Evolutionary conservation across 2,888 invertebrate genomes (phyloP).

Genomic region (Oligia strigilis): DNA sequence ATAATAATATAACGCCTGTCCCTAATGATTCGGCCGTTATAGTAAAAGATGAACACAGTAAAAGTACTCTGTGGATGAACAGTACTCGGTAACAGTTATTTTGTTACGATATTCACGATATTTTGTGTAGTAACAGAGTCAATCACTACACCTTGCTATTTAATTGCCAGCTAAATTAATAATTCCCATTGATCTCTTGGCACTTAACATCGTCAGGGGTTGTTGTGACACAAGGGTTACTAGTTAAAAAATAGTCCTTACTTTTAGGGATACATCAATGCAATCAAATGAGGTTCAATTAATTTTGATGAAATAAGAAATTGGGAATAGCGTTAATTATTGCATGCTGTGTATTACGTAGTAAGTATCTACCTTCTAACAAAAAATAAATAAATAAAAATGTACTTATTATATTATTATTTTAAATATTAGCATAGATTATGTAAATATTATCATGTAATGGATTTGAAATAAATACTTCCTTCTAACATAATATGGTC

Average conservation of each 20-base stretch:
- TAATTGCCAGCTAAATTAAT: conserved; percentile 1
- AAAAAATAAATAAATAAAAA: no score
- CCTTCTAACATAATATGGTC: no score
- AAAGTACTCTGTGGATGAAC: no score
- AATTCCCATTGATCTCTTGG: neutral
- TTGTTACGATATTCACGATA: neutral
- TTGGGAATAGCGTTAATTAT: neutral
- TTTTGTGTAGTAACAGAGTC: neutral
- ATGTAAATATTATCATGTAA: no score
- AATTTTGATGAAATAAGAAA: neutral
- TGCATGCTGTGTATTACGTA: neutral
- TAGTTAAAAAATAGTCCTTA: neutral
- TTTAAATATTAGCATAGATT: no score
- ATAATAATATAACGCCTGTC: neutral
- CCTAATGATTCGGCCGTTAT: neutral
- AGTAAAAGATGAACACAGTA: no score
- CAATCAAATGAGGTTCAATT: neutral
- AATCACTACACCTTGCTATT: conserved; percentile 18
- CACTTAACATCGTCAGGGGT: neutral
- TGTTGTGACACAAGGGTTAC: conserved; percentile 12
- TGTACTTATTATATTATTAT: no score
- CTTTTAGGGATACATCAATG: neutral
- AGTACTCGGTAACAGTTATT: conserved; percentile 41
- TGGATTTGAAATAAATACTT: no score
- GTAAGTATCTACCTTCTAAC: no score